A percentile compares a stretch with the other conserved stretches of the same genome.
These are phyloP conservation scores for Lepisosteus oculatus DNA, from an alignment of 2,113 vertebrate species.

Conservation along the genomic window DNA sequence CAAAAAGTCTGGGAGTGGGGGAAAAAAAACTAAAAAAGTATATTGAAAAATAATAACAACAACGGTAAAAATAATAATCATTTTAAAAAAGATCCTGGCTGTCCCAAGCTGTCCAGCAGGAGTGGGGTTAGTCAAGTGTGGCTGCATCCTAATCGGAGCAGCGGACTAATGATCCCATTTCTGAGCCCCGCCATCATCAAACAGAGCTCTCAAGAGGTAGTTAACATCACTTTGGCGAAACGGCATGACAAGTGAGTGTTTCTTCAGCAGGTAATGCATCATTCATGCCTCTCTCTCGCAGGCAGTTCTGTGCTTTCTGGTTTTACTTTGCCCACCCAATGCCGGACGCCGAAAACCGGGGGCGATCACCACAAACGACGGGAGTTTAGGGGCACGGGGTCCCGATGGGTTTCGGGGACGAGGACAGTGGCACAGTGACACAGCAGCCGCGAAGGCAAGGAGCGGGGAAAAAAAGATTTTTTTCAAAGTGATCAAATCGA, in stretches of 20 bases:
- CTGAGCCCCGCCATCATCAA: conserved; percentile 73
- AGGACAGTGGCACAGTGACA: conserved; percentile 5
- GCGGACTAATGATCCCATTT: conserved; percentile 77
- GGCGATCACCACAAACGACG: conserved; percentile 85
- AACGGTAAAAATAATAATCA: too few relatives aligned
- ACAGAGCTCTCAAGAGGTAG: conserved; percentile 79
- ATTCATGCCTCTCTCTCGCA: conserved; percentile 70
- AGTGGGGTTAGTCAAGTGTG: conserved; percentile 76
- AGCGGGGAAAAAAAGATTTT: neutral
- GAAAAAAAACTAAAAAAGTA: too few relatives aligned
- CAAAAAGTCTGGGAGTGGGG: too few relatives aligned
- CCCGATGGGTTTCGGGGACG: conserved; percentile 46
- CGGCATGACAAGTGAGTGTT: conserved; percentile 72
- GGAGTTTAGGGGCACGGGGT: conserved; percentile 70
- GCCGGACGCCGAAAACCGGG: conserved; percentile 77
- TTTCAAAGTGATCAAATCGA: too few relatives aligned
- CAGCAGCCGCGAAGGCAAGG: too few relatives aligned
- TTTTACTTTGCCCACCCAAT: conserved; percentile 77
- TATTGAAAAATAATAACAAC: too few relatives aligned
- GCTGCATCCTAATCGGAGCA: conserved; percentile 70
- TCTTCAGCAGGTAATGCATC: conserved; percentile 76
- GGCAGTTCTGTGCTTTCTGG: conserved; percentile 81
- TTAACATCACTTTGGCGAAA: conserved; percentile 77
- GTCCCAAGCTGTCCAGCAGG: conserved; percentile 48
- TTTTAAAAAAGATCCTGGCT: too few relatives aligned